Percentiles rank a stretch among this genome's conserved stretches.
Evolutionary conservation across 2,113 vertebrate species (phyloP).

Genomic region (Fregata magnificens): DNA sequence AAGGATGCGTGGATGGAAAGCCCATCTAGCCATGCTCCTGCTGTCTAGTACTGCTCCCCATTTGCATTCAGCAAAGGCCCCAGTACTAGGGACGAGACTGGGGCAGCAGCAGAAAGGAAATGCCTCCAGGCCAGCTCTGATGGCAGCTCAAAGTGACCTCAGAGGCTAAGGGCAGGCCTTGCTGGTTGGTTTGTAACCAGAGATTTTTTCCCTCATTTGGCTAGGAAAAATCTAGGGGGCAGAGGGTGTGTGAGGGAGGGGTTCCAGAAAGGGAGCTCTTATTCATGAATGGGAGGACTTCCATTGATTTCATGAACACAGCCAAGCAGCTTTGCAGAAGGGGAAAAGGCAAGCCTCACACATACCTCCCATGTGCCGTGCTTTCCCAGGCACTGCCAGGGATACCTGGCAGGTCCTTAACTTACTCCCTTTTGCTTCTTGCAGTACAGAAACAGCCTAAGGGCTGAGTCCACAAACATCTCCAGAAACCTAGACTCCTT

Average conservation of each 20-base stretch:
- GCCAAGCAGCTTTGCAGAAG: neutral
- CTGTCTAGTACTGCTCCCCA: fast-evolving
- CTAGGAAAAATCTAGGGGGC: neutral
- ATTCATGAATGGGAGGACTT: fast-evolving
- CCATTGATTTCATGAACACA: fast-evolving
- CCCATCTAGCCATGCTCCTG: neutral
- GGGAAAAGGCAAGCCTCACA: neutral
- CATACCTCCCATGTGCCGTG: fast-evolving
- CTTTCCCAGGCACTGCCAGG: neutral
- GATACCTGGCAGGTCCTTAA: neutral
- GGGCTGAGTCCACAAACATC: neutral
- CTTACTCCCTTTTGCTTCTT: neutral
- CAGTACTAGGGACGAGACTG: fast-evolving
- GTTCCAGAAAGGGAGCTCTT: neutral
- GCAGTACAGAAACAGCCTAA: neutral
- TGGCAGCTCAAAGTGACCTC: neutral
- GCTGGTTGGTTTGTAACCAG: neutral
- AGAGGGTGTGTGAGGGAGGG: neutral
- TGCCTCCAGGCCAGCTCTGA: neutral
- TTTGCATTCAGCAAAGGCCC: fast-evolving
- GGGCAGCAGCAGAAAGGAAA: neutral
- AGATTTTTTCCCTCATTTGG: neutral
- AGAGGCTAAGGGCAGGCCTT: neutral
- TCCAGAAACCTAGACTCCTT: neutral
- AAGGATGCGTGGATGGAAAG: neutral